Base-by-base conservation (phyloP, 2,888 invertebrate species). In the Melinaea marsaeus region DNA sequence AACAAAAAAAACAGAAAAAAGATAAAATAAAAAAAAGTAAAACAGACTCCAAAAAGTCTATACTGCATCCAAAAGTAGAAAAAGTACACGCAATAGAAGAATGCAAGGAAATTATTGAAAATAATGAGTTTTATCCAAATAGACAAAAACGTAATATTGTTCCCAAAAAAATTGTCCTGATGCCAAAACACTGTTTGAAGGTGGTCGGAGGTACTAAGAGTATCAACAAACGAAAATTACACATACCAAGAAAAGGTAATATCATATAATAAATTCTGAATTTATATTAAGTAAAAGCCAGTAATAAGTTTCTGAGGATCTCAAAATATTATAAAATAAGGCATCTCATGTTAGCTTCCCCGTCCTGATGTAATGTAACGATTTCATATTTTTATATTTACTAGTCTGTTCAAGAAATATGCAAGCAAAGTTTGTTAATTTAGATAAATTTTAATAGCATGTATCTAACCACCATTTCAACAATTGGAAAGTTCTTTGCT, bases 171-270 rank as follows among this genome's bases (percentile, higher is more conserved):
- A 73, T 83, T 13, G 69, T 79, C 1, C 68, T 88, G 32, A 78
- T 79, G 58, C 81, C 84, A 0, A 84, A 78, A 55, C 74, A 77
- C 62, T 71, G 78, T 34, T 73, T 83, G 46, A 82, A 75, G 69
- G 70, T 83, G 3, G 73, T 87, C 3, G 83, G 69, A 0, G 66
- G 67, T 2, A 70, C 77, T 0, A 64, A 72, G 2, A 76, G 68
- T 71, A 4, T 67, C 33, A 85, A 81, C 64, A 88, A 84, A 63
- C 77, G 88, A 57, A 89, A 89, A 63, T 58, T 76, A 47, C 63
- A 67, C 1, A 74, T 72, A 5, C 85, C 86, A 3, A 74, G 71
- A 22, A 83, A 73, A 79, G 85, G 84, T 83, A 69, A 48, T 9
- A 42, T 2, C 9, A 42, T 42, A 9, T 9, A 42, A 7, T 42